Evolutionary conservation across 2,113 vertebrate genomes (phyloP), one percentile per base, ranked within the genome.

Genomic region (Cebus imitator): DNA sequence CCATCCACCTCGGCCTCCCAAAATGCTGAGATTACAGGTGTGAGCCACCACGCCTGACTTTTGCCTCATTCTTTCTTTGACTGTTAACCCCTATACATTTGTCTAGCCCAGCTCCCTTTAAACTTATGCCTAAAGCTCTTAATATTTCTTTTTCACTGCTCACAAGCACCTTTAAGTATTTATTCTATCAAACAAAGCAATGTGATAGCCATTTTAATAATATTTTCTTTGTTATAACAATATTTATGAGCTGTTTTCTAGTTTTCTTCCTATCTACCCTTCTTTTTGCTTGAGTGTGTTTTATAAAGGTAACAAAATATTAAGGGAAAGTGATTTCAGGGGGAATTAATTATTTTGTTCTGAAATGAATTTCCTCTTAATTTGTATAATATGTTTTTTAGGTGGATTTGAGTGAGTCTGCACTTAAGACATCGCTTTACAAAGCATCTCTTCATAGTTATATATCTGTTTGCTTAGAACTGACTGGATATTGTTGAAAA

Each of bases 301-400:
- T 72, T 25, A 12, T 25, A 89, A 6, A 80, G 50, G 25, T 92
- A 37, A 93, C 94, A 94, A 95, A 68, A 45, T 70, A 72, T 66
- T 52, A 61, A 66, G 32, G 40, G 32, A 50, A 93, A 84, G 20
- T 40, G 70, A 83, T 90, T 76, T 93, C 9, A 27, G 45, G 68
- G 50, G 30, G 30, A 37, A 45, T 73, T 80, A 95, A 92, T 85
- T 52, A 82, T 72, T 84, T 81, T 40, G 81, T 87, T 96, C 43
- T 87, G 90, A 91, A 90, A 58, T 96, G 70, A 76, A 58, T 95
- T 93, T 95, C 78, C 95, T 93, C 52, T 90, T 92, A 93, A 82
- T 61, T 92, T 95, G 17, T 84, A 72, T 40, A 79, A 48, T 95
- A 23, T 25, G 52, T 73, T 89, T 94, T 92, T 86, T 55, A 68